A percentile compares a stretch with the other conserved stretches of the same genome.
Conservation (phyloP, 2,797 vertebrate genomes). For the Pantherophis vulpinus region DNA sequence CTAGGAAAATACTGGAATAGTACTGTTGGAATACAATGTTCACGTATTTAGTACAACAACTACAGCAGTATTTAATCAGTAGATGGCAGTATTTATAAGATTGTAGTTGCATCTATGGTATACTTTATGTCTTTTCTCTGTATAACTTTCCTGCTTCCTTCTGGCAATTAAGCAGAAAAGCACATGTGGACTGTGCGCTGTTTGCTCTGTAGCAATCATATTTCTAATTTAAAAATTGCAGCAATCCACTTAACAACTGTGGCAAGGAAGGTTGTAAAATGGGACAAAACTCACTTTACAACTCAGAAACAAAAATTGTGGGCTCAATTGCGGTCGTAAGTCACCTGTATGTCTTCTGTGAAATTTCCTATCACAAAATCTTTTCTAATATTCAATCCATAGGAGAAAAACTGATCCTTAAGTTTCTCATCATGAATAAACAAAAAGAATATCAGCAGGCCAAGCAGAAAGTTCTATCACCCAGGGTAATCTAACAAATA, state of each 20-base stretch:
- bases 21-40: not conserved
- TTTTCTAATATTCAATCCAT: not conserved
- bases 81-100: not conserved
- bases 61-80: not conserved
- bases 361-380: not conserved
- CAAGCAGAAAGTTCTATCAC: not conserved
- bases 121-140: not conserved
- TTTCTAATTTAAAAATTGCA: not conserved
- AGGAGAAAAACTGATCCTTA: not conserved
- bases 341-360: not conserved
- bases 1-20: not conserved
- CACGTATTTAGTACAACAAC: not conserved
- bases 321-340: not conserved
- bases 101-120: not conserved
- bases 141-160: not conserved
- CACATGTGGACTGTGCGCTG: not conserved
- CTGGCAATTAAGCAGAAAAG: not conserved
- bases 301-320: not conserved
- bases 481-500: too few relatives aligned
- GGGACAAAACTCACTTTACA: not conserved
- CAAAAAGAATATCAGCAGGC: not conserved
- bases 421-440: not conserved
- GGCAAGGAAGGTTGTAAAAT: not conserved
- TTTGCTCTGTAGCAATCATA: not conserved
- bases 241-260: not conserved